Conservation (phyloP, 2,888 invertebrate species). For the Apotomis turbidana region DNA sequence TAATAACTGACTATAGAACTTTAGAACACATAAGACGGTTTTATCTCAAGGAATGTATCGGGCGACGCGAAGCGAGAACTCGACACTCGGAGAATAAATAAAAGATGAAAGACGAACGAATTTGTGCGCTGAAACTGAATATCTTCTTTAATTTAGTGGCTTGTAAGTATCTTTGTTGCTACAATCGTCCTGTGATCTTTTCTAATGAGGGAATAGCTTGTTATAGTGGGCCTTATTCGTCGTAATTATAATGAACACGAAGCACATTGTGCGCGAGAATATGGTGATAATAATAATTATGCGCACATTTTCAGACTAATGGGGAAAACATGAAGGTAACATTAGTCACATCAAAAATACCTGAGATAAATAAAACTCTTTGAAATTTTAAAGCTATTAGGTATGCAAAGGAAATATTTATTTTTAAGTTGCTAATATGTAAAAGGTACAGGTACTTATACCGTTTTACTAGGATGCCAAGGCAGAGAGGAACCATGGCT, state of each 20-base stretch:
- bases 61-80: constrained; percentile 51
- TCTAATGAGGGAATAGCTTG: constrained; percentile 33
- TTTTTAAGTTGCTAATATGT: too few relatives aligned
- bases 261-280: constrained; percentile 28
- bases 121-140: constrained; percentile 60
- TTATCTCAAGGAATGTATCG: constrained; percentile 36
- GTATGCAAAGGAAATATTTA: too few relatives aligned
- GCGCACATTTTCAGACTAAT: not conserved
- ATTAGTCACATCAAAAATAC: too few relatives aligned
- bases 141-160: constrained; percentile 64
- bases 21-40: constrained; percentile 5
- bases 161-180: constrained; percentile 51
- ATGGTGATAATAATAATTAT: constrained; percentile 9
- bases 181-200: constrained; percentile 46
- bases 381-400: not conserved
- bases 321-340: not conserved
- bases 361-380: not conserved
- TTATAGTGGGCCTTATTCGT: constrained; percentile 16
- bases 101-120: constrained; percentile 55
- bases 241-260: constrained; percentile 31
- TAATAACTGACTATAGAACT: constrained; percentile 1
- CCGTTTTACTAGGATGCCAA: too few relatives aligned
- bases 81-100: constrained; percentile 58
- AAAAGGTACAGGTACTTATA: too few relatives aligned
- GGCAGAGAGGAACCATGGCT: too few relatives aligned